A percentile compares a stretch with the other conserved stretches of the same genome.
These are phyloP conservation scores for Patella vulgata DNA, from an alignment of 1,140 invertebrate species.

Conservation along the genomic window DNA sequence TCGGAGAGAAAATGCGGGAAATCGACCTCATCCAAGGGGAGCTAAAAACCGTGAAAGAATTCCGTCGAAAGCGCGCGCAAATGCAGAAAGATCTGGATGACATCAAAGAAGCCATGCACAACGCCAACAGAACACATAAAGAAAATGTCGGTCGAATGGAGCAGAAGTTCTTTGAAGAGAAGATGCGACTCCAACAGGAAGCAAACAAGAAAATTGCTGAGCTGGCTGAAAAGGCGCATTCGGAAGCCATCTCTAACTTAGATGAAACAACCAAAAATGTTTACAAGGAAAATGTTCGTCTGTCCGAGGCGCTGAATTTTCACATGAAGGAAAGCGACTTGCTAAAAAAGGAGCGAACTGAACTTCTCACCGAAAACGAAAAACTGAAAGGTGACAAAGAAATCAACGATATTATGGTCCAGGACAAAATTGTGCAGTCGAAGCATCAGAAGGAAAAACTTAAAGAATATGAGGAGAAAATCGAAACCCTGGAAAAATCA, in stretches of 20 bases:
- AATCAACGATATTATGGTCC: conserved; percentile 58
- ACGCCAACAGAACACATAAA: conserved; percentile 64
- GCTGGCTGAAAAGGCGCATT: conserved; percentile 65
- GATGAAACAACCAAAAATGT: conserved; percentile 66
- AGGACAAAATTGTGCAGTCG: conserved; percentile 60
- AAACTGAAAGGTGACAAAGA: conserved; percentile 58
- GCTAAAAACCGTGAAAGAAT: conserved; percentile 66
- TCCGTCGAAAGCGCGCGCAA: conserved; percentile 60
- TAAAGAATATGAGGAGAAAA: conserved; percentile 60
- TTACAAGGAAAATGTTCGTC: conserved; percentile 66
- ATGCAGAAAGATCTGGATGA: conserved; percentile 66
- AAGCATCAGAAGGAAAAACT: conserved; percentile 59
- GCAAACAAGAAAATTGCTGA: conserved; percentile 67
- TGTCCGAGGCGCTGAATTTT: conserved; percentile 61
- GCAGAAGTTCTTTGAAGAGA: conserved; percentile 68
- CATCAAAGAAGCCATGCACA: conserved; percentile 65
- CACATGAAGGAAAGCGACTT: conserved; percentile 63
- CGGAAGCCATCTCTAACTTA: conserved; percentile 65
- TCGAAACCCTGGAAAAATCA: conserved; percentile 59
- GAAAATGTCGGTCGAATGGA: conserved; percentile 60
- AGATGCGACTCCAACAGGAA: conserved; percentile 67
- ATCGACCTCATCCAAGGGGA: conserved; percentile 63
- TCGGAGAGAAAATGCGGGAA: conserved; percentile 57
- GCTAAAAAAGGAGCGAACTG: conserved; percentile 54
- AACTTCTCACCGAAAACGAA: conserved; percentile 54